A percentile compares a stretch with the other conserved stretches of the same genome.
These are phyloP conservation scores for Heterodera carotae DNA, from an alignment of 1,140 invertebrate genomes.

Conservation along the genomic window DNA sequence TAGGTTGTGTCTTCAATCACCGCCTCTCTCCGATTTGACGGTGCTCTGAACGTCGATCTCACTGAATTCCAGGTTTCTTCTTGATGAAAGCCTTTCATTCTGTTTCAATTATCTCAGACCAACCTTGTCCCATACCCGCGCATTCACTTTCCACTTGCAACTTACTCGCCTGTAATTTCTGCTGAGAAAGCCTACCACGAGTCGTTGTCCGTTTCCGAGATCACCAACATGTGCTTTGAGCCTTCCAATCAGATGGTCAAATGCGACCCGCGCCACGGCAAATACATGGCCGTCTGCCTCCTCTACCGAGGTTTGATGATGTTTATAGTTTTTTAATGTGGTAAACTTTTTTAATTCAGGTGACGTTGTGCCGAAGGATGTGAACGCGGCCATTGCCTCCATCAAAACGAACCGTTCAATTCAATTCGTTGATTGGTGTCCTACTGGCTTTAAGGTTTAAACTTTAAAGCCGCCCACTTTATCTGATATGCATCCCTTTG, in stretches of 20 bases:
- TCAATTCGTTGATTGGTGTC: conserved; percentile 69
- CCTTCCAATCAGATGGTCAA: conserved; percentile 64
- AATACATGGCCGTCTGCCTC: conserved; percentile 64
- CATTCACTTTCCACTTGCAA: conserved; percentile 69
- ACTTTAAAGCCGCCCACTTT: not conserved
- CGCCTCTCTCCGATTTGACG: conserved; percentile 75
- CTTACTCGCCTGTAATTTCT: conserved; percentile 73
- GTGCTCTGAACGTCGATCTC: conserved; percentile 75
- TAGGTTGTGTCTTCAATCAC: conserved; percentile 72
- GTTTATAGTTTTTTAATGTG: conserved; percentile 57
- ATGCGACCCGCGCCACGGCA: conserved; percentile 60
- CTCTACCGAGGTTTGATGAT: conserved; percentile 44
- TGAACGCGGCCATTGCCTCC: conserved; percentile 70
- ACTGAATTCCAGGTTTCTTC: conserved; percentile 73
- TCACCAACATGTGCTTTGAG: conserved; percentile 64
- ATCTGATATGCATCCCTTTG: not conserved
- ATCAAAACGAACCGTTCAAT: conserved; percentile 68
- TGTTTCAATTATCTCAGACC: conserved; percentile 56
- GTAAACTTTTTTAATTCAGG: conserved; percentile 62
- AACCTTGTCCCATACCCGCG: conserved; percentile 77
- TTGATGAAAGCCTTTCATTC: conserved; percentile 59
- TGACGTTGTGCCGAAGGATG: conserved; percentile 61
- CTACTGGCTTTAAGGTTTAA: conserved; percentile 50
- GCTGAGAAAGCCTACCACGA: conserved; percentile 80
- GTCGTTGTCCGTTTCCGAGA: conserved; percentile 62